Conservation (phyloP, 2,797 vertebrate genomes). For the Discoglossus pictus region DNA sequence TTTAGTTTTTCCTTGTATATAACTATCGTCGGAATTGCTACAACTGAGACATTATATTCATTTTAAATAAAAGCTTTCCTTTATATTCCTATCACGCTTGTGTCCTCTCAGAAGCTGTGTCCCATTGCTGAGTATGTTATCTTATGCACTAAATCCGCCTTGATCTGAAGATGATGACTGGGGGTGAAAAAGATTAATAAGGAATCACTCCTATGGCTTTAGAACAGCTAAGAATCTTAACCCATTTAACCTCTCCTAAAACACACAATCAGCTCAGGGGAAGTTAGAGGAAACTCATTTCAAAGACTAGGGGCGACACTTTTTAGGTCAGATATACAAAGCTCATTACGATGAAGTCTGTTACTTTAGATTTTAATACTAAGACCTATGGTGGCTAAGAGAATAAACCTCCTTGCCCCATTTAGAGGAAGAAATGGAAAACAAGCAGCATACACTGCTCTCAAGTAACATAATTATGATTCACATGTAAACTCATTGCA, state of each 20-base stretch:
- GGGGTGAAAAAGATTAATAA: conserved; percentile 92
- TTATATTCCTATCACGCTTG: conserved; percentile 59
- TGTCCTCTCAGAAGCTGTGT: conserved; percentile 62
- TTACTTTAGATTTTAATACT: conserved; percentile 68
- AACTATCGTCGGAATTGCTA: too few relatives aligned
- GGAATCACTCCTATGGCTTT: conserved; percentile 87
- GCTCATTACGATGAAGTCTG: conserved; percentile 68
- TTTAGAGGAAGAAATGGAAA: conserved; percentile 63
- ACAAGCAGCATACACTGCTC: conserved; percentile 64
- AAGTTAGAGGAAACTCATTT: conserved; percentile 69
- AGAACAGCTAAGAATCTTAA: conserved; percentile 91
- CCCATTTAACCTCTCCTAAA: conserved; percentile 85
- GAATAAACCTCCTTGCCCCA: conserved; percentile 68
- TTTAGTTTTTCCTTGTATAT: too few relatives aligned
- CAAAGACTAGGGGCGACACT: conserved; percentile 64
- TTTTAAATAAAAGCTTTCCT: too few relatives aligned
- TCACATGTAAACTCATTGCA: conserved; percentile 62
- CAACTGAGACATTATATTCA: too few relatives aligned
- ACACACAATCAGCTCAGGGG: conserved; percentile 73
- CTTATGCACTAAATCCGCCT: conserved; percentile 84
- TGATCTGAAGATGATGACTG: conserved; percentile 89
- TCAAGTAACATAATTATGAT: conserved; percentile 66
- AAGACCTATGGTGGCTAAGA: conserved; percentile 56
- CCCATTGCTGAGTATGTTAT: conserved; percentile 73
- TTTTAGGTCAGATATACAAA: conserved; percentile 69